Conservation (phyloP, 2,888 invertebrate species). For the Malthinus flaveolus region DNA sequence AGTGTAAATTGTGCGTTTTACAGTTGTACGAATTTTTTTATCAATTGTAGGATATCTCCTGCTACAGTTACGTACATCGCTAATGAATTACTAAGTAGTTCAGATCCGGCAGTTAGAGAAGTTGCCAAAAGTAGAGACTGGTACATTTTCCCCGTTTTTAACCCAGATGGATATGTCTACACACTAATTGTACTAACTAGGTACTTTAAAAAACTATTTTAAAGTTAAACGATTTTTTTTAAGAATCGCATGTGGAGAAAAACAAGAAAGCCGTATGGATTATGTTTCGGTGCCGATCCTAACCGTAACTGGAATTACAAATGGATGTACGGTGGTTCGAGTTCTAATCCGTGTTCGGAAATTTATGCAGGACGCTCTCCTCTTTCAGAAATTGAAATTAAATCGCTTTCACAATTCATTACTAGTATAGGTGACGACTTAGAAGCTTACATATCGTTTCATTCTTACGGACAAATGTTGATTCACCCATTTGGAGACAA, state of each 20-base stretch:
- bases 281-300: constrained; percentile 68
- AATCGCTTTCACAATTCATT: constrained; percentile 59
- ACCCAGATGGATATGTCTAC: constrained; percentile 75
- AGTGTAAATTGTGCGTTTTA: not conserved
- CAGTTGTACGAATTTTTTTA: not conserved
- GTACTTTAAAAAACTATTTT: constrained; percentile 28
- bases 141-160: constrained; percentile 73
- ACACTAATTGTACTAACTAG: constrained; percentile 43
- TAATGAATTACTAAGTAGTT: constrained; percentile 67
- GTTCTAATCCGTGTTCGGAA: constrained; percentile 59
- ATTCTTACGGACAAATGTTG: constrained; percentile 69
- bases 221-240: no score
- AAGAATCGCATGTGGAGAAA: constrained; percentile 74
- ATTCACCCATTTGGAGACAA: constrained; percentile 60
- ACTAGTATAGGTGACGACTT: constrained; percentile 55
- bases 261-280: constrained; percentile 58
- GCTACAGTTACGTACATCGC: constrained; percentile 59
- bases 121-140: constrained; percentile 71
- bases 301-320: constrained; percentile 76
- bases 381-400: constrained; percentile 70
- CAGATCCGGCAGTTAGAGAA: constrained; percentile 57
- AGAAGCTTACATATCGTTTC: constrained; percentile 67
- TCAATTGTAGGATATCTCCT: constrained; percentile 46
- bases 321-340: constrained; percentile 65
- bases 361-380: constrained; percentile 65